These are phyloP conservation scores for Diabrotica balteata DNA, from an alignment of 2,888 invertebrate species.

Conservation along the genomic window DNA sequence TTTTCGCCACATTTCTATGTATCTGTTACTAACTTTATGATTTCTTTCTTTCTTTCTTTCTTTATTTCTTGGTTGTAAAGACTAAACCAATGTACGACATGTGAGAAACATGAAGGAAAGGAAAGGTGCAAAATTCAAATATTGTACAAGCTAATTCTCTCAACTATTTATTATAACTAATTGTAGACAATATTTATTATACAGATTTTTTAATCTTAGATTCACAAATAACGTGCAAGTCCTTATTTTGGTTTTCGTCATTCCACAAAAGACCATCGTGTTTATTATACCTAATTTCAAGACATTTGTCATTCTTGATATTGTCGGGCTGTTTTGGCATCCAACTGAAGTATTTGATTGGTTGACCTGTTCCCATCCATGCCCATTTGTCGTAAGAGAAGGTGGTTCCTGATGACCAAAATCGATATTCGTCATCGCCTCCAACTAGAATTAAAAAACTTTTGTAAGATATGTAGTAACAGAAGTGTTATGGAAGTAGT, in stretches of 20 bases:
- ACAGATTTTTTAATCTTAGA: slow-evolving; percentile 13
- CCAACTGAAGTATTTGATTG: slow-evolving; percentile 23
- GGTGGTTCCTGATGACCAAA: slow-evolving; percentile 27
- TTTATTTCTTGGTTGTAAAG: too few relatives aligned
- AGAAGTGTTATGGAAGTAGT: too few relatives aligned
- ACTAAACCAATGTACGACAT: too few relatives aligned
- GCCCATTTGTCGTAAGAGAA: slow-evolving; percentile 21
- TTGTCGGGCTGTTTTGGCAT: slow-evolving; percentile 24
- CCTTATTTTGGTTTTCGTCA: background rate
- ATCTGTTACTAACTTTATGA: too few relatives aligned
- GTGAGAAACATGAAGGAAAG: background rate
- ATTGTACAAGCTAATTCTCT: too few relatives aligned
- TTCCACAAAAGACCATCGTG: slow-evolving; percentile 22
- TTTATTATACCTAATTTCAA: slow-evolving; percentile 17
- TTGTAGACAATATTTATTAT: background rate
- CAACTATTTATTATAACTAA: too few relatives aligned
- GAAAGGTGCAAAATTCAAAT: too few relatives aligned
- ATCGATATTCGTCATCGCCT: slow-evolving; percentile 8
- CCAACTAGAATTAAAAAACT: slow-evolving; percentile 20
- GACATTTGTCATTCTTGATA: slow-evolving; percentile 17
- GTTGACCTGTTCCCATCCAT: slow-evolving; percentile 27
- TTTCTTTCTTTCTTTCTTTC: too few relatives aligned
- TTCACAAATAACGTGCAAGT: slow-evolving; percentile 26
- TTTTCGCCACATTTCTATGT: too few relatives aligned
- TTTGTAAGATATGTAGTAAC: too few relatives aligned